Evolutionary conservation across 2,113 vertebrate genomes (phyloP).

Genomic region (Gymnobelideus leadbeateri): DNA sequence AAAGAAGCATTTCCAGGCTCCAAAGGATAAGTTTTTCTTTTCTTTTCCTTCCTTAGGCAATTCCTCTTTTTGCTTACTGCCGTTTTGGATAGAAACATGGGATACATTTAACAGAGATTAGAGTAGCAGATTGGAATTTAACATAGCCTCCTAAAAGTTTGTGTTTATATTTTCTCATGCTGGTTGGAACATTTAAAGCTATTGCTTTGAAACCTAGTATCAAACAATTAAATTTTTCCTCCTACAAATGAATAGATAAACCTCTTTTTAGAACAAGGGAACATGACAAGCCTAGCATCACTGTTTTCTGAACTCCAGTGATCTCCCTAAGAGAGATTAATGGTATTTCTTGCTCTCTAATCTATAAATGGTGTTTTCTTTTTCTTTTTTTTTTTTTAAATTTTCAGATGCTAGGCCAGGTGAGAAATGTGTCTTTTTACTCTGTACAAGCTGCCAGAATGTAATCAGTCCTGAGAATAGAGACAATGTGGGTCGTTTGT

Average conservation of each 20-base stretch:
- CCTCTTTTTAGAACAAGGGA: constrained; percentile 33
- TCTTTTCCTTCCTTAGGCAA: not conserved
- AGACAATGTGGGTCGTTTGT: constrained; percentile 67
- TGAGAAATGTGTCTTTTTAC: constrained; percentile 1
- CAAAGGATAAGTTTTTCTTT: constrained; percentile 18
- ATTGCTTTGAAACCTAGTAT: constrained; percentile 1
- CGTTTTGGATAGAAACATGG: not conserved
- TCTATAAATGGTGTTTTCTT: not conserved
- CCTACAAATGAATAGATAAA: constrained; percentile 52
- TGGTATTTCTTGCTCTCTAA: constrained; percentile 13
- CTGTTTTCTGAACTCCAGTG: not conserved
- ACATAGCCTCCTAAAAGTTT: not conserved
- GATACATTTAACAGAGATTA: not conserved
- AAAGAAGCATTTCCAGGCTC: not conserved
- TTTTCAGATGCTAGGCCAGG: constrained; percentile 25
- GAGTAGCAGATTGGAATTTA: not conserved
- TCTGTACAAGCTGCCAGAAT: constrained; percentile 29
- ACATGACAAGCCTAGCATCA: constrained; percentile 18
- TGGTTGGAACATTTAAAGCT: not conserved
- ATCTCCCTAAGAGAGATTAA: constrained; percentile 5
- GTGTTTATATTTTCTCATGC: not conserved
- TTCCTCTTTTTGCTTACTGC: not conserved
- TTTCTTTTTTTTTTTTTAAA: not conserved
- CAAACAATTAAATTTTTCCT: constrained; percentile 42
- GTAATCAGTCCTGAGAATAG: not conserved